Percentiles rank a stretch among this genome's conserved stretches.
These are phyloP conservation scores for Strigamia maritima DNA, from an alignment of 2,888 invertebrate genomes.

Conservation along the genomic window DNA sequence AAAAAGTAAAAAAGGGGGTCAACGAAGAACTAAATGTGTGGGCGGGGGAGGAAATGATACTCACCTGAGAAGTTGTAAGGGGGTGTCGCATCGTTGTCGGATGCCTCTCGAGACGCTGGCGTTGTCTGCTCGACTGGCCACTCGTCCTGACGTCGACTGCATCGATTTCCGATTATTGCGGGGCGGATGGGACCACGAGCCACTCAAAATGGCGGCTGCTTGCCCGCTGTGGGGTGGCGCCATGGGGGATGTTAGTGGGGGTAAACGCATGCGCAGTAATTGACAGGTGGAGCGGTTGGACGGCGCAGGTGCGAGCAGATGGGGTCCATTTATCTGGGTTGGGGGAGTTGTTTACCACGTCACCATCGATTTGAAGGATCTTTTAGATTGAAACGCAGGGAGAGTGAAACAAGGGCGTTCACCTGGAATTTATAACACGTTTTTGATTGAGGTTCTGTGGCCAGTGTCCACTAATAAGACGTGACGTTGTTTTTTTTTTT, in stretches of 20 bases:
- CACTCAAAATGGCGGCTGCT: background rate
- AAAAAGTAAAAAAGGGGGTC: background rate
- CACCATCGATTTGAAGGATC: background rate
- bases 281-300: constrained; percentile 9
- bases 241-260: background rate
- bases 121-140: constrained; percentile 15
- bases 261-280: constrained; percentile 16
- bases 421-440: background rate
- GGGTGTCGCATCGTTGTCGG: constrained; percentile 15
- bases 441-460: background rate
- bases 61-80: background rate
- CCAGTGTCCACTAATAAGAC: background rate
- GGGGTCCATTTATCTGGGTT: background rate
- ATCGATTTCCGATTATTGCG: constrained; percentile 23
- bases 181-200: constrained; percentile 19
- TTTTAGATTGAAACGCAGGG: background rate
- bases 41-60: background rate
- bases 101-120: constrained; percentile 16
- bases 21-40: background rate
- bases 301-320: constrained; percentile 23
- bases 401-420: background rate
- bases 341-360: constrained; percentile 19
- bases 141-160: constrained; percentile 16
- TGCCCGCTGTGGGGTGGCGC: constrained; percentile 8
- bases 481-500: background rate